phyloP scores from a whole-genome alignment of 2,113 vertebrate genomes.

The Hydrolagus affinis region DNA sequence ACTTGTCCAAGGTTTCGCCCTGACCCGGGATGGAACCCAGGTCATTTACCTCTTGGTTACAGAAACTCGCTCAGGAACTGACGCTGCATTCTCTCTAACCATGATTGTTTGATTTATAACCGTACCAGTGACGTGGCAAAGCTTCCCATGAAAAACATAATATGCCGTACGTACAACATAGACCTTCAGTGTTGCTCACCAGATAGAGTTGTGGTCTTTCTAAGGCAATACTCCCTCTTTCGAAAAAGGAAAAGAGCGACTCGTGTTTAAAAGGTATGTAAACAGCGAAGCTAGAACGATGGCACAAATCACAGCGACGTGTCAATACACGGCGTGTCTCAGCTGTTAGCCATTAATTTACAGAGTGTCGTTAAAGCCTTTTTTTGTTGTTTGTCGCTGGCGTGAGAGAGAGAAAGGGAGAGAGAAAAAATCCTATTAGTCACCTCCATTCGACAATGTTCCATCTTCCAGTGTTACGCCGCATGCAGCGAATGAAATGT shows the following conservation, averaged over 20 bases:
- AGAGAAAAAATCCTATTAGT: conserved; percentile 14
- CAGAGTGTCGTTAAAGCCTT: conserved; percentile 8
- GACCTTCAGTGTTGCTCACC: too few species aligned
- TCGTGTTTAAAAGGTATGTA: too few species aligned
- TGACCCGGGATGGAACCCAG: too few species aligned
- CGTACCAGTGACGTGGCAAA: background rate
- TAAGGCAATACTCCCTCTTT: background rate
- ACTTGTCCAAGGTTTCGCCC: too few species aligned
- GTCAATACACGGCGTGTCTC: background rate
- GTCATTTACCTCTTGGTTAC: too few species aligned
- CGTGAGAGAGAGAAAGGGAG: too few species aligned
- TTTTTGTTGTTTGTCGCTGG: conserved; percentile 5
- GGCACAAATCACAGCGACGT: conserved; percentile 1
- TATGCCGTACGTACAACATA: background rate
- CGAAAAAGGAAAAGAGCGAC: background rate
- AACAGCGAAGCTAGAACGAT: background rate
- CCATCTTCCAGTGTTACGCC: background rate
- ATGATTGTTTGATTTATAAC: background rate
- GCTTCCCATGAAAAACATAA: background rate
- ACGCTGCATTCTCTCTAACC: background rate
- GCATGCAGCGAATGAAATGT: too few species aligned
- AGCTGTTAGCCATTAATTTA: conserved; percentile 18
- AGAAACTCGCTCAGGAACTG: background rate
- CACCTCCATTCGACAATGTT: conserved; percentile 6
- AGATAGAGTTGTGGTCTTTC: background rate